Percentiles rank a stretch among this genome's conserved stretches.
These are phyloP conservation scores for Theristicus caerulescens DNA, from an alignment of 2,113 vertebrate species.

Conservation along the genomic window DNA sequence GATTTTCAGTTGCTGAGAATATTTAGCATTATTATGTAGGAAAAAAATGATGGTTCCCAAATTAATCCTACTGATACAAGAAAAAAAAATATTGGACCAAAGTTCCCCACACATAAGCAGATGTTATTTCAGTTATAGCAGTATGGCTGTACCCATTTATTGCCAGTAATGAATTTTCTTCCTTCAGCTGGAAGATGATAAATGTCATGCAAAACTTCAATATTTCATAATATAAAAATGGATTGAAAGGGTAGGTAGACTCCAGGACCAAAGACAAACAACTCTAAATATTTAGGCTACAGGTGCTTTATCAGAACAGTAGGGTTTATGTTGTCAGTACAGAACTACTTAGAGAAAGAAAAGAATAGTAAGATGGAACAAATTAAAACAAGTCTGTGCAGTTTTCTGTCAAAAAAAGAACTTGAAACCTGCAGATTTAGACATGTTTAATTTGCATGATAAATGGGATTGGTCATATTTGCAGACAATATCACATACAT, in stretches of 20 bases:
- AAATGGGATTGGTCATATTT: background rate
- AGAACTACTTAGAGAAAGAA: background rate
- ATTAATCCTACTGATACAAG: background rate
- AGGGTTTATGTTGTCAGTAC: background rate
- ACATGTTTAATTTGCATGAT: background rate
- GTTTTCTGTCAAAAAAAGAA: background rate
- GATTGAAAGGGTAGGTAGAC: background rate
- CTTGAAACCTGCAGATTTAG: background rate
- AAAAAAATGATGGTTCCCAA: background rate
- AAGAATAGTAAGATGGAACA: background rate
- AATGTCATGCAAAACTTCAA: background rate
- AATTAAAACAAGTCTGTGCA: background rate
- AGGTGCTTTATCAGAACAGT: background rate
- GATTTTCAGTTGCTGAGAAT: constrained; percentile 7
- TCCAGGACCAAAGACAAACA: background rate
- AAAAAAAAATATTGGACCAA: background rate
- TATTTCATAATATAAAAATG: background rate
- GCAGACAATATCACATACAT: background rate
- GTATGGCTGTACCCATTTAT: background rate
- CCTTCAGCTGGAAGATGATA: background rate
- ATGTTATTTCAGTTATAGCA: background rate
- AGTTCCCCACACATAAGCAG: background rate
- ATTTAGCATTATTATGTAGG: background rate
- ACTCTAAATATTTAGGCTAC: background rate
- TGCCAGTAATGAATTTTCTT: background rate